Evolutionary conservation across 2,888 invertebrate species (phyloP), one percentile per base, ranked within the genome.

Genomic region (Agonopterix arenella): DNA sequence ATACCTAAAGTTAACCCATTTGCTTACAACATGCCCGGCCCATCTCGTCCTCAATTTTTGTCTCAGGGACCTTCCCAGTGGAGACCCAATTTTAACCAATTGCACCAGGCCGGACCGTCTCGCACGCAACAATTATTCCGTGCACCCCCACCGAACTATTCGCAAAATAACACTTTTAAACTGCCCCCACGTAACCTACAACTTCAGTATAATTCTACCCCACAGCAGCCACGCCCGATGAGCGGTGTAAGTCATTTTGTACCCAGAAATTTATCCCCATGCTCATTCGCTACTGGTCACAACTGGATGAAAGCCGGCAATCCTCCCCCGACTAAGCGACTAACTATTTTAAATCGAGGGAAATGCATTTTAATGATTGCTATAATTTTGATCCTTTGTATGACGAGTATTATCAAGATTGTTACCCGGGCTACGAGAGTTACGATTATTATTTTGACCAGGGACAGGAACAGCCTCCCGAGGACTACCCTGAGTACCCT

Each of bases 61-160:
- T 45, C 41, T 11, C 44, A 45, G 8, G 8, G 44, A 8, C 52
- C 36, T 5, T 11, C 38, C 10, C 38, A 38, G 38, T 8, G 9
- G 9, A 16, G 16, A 16, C 16, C 16, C 2, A 16, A 16, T 16
- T 16, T 16, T 16, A 16, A 16, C 16, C 16, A 16, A 16, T 16
- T 16, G 16, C 16, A 16, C 16, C 16, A 16, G 16, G 16, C 16
- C 16, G 40, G 44, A 7, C 50, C 46, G 3, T 38, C 37, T 7
- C 46, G 46, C 10, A 50, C 46, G 4, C 50, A 50, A 13, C 50
- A 50, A 43, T 41, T 46, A 36, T 46, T 50, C 28, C 18, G 43
- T 3, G 50, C 50, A 3, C 43, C 18, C 2, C 46, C 50, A 8
- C 46, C 46, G 9, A 50, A 44, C 37, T 50, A 46, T 28, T 36